Evolutionary conservation across 2,113 vertebrate species (phyloP), one percentile per base, ranked within the genome.

Genomic region (Cygnus atratus): DNA sequence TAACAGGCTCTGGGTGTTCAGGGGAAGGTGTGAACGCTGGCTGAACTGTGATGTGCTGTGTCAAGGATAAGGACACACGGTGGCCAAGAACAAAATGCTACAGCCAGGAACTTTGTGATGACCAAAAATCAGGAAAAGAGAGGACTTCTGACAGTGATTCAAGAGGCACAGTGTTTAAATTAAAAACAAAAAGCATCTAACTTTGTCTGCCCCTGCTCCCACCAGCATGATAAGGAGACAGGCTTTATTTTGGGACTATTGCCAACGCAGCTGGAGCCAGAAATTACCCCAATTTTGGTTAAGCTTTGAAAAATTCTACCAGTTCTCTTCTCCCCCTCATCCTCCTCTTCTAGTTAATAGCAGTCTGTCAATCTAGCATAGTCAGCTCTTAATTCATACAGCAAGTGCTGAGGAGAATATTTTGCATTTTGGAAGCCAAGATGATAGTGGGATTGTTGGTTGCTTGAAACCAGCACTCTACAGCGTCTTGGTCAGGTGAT

Each of bases 251-350:
- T 65, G 18, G 25, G 88, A 66, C 26, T 68, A 22, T 75, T 73
- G 41, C 44, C 84, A 58, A 52, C 74, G 76, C 75, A 93, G 11
- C 58, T 95, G 81, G 41, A 91, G 46, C 26, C 50, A 93, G 46
- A 94, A 95, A 82, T 93, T 58, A 80, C 41, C 28, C 46, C 76
- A 8, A 92, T 83, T 87, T 87, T 91, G n/a, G 37, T 93, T 87
- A 80, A 89, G 22, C 41, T 89, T 91, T 83, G 41, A 28, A 84
- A 94, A 50, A 39, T 93, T 91, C 59, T 88, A 26, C 90, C 28
- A 57, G 43, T 14, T 92, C 6, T 84, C 4, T 55, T 80, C 10
- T 72, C 41, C 57, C 13, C 48, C 55, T 88, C 25, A 66, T 70
- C 31, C 20, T 4, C 2, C 10, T 84, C 39, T 88, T 84, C 16